Base-by-base conservation (phyloP, 1,140 invertebrate species). In the Zaprionus davidi region DNA sequence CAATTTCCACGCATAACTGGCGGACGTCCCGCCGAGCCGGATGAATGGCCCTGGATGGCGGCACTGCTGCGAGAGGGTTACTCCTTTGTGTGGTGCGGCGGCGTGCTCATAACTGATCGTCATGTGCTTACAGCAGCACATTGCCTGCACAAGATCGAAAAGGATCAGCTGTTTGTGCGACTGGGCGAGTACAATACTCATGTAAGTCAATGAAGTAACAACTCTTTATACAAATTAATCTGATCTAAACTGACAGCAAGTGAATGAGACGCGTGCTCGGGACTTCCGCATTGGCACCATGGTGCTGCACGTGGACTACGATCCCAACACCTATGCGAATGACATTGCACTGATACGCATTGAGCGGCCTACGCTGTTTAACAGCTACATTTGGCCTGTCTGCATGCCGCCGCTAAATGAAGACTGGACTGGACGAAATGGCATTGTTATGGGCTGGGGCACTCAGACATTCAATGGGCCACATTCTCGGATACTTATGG, bases 41-140 rank as follows among this genome's bases (percentile, higher is more conserved):
- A 95, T 62, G 95, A 96, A 79, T 97, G 96, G 96, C 97, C 96
- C 1, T 97, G 97, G 97, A 96, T 97, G 94, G 96, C 94, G 0
- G 96, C 96, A 2, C 81, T 97, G 26, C 93, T 96, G 2, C 93
- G 94, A 1, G 85, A 93, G 4, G 93, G 93, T 51, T 87, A 94
- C 20, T 81, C 57, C 26, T 85, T 76, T 78, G 81, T 95, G 94
- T 97, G 95, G 93, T 97, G 97, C 81, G 97, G 97, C 0, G 97
- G 96, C 2, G 95, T 95, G 1, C 93, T 98, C 3, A 96, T 98
- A 70, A 96, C 96, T 0, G 96, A 97, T 84, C 93, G 94, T 62
- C 96, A 97, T 85, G 94, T 98, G 2, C 93, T 92, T 1, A 97
- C 96, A 1, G 97, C 97, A 0, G 96, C 96, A 3, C 97, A 98